Conservation (phyloP, 2,888 invertebrate species). For the Oithona nana region DNA sequence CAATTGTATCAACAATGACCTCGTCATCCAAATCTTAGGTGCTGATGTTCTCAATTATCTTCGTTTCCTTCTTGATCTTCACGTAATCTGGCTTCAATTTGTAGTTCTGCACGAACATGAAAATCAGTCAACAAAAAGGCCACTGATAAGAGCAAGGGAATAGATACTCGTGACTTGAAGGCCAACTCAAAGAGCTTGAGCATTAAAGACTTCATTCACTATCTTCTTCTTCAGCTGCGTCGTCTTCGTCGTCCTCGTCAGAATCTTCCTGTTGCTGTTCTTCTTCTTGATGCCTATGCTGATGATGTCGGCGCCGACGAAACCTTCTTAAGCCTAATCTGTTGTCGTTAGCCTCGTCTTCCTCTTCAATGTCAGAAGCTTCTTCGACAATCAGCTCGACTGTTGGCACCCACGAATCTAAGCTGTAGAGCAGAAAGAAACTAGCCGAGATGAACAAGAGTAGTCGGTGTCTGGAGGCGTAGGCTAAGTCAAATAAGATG, state of each 20-base stretch:
- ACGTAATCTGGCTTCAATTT: background rate
- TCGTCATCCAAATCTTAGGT: background rate
- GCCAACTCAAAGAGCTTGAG: background rate
- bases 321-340: background rate
- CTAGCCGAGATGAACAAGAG: background rate
- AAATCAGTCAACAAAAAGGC: background rate
- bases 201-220: background rate
- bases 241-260: background rate
- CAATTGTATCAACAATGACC: background rate
- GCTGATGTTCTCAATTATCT: background rate
- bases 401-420: background rate
- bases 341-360: background rate
- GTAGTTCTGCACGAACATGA: background rate
- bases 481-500: conserved; percentile 2
- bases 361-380: background rate
- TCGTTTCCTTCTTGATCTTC: background rate
- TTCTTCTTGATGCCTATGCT: too few species aligned
- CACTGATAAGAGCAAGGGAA: background rate
- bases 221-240: background rate
- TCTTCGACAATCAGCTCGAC: background rate
- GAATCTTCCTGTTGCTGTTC: too few species aligned
- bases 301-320: too few species aligned
- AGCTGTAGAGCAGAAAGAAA: background rate
- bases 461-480: background rate
- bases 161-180: background rate